A percentile compares a stretch with the other conserved stretches of the same genome.
Evolutionary conservation across 2,888 invertebrate genomes (phyloP).

Genomic region (Alcis repandata): DNA sequence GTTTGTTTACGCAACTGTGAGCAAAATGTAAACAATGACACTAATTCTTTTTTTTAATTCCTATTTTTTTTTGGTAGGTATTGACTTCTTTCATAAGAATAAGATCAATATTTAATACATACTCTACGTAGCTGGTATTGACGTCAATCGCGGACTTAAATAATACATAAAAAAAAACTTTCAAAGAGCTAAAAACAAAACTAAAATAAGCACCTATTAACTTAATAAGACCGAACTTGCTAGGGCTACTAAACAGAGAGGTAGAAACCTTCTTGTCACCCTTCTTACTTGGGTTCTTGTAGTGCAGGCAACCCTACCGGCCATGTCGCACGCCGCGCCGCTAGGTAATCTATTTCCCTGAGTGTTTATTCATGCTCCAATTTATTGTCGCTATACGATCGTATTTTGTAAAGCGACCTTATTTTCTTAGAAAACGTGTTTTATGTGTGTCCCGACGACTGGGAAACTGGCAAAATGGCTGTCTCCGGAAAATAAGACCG

Average conservation of each 20-base stretch:
- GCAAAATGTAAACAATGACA: no score
- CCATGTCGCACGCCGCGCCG: constrained; percentile 28
- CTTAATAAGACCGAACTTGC: background rate
- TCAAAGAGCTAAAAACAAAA: background rate
- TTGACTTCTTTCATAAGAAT: no score
- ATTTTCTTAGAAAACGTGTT: constrained; percentile 65
- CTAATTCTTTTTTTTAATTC: no score
- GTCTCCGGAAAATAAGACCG: constrained; percentile 59
- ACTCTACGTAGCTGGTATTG: no score
- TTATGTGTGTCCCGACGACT: constrained; percentile 60
- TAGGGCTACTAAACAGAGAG: background rate
- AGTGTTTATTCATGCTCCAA: constrained; percentile 71
- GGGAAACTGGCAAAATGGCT: constrained; percentile 57
- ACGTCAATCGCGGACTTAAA: no score
- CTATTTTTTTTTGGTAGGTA: no score
- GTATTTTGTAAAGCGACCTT: constrained; percentile 69
- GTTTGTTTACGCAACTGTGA: no score
- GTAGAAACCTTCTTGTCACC: background rate
- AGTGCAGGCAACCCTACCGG: constrained; percentile 18
- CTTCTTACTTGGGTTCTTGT: background rate
- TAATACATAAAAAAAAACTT: background rate
- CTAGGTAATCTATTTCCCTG: constrained; percentile 64
- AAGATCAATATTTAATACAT: no score
- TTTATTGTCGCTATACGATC: constrained; percentile 69
- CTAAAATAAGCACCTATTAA: background rate